A percentile compares a stretch with the other conserved stretches of the same genome.
Evolutionary conservation across 2,888 invertebrate species (phyloP).

Genomic region (Spodoptera littoralis): DNA sequence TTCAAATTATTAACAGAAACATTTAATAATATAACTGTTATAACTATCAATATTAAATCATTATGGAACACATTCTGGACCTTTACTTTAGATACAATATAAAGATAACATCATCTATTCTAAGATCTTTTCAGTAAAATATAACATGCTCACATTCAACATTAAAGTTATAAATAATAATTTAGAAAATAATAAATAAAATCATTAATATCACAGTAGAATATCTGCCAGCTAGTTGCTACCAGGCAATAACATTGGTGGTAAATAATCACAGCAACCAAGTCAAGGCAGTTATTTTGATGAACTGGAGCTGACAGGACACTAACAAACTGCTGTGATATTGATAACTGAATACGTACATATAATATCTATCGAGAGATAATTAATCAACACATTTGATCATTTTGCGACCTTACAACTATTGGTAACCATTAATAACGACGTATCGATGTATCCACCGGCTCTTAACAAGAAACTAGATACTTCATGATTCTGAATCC

Average conservation of each 20-base stretch:
- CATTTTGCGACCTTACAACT: slow-evolving; percentile 79
- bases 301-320: slow-evolving; percentile 73
- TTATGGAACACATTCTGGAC: slow-evolving; percentile 86
- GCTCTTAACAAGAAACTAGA: slow-evolving; percentile 66
- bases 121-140: slow-evolving; percentile 79
- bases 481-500: slow-evolving; percentile 43
- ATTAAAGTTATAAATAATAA: slow-evolving; percentile 82
- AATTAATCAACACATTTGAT: slow-evolving; percentile 77
- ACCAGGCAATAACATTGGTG: slow-evolving; percentile 43
- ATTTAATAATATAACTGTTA: slow-evolving; percentile 72
- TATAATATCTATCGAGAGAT: slow-evolving; percentile 72
- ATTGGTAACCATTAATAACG: slow-evolving; percentile 83
- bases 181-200: slow-evolving; percentile 85
- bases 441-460: slow-evolving; percentile 67
- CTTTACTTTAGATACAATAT: slow-evolving; percentile 67
- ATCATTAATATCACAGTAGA: slow-evolving; percentile 88
- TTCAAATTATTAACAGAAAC: slow-evolving; percentile 70
- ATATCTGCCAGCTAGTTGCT: slow-evolving; percentile 81
- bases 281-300: slow-evolving; percentile 25
- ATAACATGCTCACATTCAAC: slow-evolving; percentile 80
- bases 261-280: slow-evolving; percentile 16
- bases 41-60: slow-evolving; percentile 77
- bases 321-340: slow-evolving; percentile 86
- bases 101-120: slow-evolving; percentile 79
- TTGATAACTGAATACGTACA: slow-evolving; percentile 77